phyloP scores from a whole-genome alignment of 2,797 vertebrate species.

The Serranus cabrilla region DNA sequence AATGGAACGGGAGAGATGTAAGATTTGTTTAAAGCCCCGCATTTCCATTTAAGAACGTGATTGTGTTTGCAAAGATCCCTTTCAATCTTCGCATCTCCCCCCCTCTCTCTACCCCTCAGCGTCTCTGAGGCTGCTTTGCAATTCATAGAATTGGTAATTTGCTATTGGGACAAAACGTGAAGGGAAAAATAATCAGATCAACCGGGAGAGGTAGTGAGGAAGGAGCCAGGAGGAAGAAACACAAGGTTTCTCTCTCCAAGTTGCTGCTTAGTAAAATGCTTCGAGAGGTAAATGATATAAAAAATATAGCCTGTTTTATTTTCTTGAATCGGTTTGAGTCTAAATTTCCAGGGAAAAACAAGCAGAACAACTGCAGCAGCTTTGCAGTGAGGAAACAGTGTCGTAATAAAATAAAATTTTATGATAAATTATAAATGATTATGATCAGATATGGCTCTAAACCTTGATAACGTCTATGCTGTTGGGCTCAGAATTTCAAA shows the following conservation, averaged over 20 bases:
- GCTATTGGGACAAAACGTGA: conserved; percentile 95
- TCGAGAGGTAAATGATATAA: conserved; percentile 73
- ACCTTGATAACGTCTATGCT: neutral
- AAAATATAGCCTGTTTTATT: conserved; percentile 54
- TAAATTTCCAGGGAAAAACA: conserved; percentile 44
- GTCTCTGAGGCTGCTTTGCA: conserved; percentile 93
- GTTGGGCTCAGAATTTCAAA: conserved; percentile 23
- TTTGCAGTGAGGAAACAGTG: conserved; percentile 22
- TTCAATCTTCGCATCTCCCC: conserved; percentile 89
- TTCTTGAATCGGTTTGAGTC: conserved; percentile 47
- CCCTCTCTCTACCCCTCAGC: conserved; percentile 87
- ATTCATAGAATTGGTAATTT: conserved; percentile 96
- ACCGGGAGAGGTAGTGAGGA: conserved; percentile 85
- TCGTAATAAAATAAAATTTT: conserved; percentile 38
- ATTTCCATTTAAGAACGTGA: conserved; percentile 95
- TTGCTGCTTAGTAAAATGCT: conserved; percentile 81
- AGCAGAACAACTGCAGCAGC: conserved; percentile 22
- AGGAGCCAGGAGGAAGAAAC: conserved; percentile 82
- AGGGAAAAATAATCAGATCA: conserved; percentile 95
- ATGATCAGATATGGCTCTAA: conserved; percentile 33
- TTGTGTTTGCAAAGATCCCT: conserved; percentile 94
- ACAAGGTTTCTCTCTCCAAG: conserved; percentile 81
- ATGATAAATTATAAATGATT: conserved; percentile 40
- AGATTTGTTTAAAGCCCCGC: conserved; percentile 93
- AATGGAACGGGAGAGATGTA: conserved; percentile 92